Percentiles rank a stretch among this genome's conserved stretches.
Conservation (phyloP, 2,888 invertebrate species). For the Habroteleia sp. region DNA sequence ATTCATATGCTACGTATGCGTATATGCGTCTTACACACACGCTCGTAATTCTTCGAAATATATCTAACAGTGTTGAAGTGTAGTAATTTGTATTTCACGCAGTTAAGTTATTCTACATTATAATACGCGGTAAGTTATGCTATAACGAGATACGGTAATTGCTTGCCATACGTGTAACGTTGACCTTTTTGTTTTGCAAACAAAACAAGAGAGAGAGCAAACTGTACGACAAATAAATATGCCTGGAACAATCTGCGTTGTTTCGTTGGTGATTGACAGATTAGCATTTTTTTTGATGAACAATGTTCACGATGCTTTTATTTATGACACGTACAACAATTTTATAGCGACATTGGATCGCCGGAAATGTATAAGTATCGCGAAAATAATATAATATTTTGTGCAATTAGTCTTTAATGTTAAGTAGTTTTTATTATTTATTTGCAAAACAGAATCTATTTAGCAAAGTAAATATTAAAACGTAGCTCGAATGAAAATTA, state of each 20-base stretch:
- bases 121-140: constrained; percentile 32
- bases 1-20: constrained; percentile 26
- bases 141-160: constrained; percentile 40
- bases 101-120: constrained; percentile 36
- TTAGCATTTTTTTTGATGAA: no score
- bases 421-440: constrained; percentile 16
- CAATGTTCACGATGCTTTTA: no score
- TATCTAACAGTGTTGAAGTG: constrained; percentile 55
- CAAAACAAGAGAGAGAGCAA: constrained; percentile 6
- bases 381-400: no score
- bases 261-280: constrained; percentile 1
- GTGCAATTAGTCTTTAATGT: constrained; percentile 13
- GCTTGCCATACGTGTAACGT: constrained; percentile 18
- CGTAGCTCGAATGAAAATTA: no score
- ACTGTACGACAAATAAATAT: constrained; percentile 19
- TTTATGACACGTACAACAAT: no score
- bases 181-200: constrained; percentile 29
- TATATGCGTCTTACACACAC: constrained; percentile 27
- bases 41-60: constrained; percentile 32
- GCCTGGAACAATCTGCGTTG: constrained; percentile 11
- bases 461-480: no score
- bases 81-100: constrained; percentile 49
- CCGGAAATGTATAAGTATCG: no score
- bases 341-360: no score
- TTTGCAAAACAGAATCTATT: constrained; percentile 4